Base-by-base conservation (phyloP, 2,113 vertebrate genomes). In the Rousettus leschenaultii region DNA sequence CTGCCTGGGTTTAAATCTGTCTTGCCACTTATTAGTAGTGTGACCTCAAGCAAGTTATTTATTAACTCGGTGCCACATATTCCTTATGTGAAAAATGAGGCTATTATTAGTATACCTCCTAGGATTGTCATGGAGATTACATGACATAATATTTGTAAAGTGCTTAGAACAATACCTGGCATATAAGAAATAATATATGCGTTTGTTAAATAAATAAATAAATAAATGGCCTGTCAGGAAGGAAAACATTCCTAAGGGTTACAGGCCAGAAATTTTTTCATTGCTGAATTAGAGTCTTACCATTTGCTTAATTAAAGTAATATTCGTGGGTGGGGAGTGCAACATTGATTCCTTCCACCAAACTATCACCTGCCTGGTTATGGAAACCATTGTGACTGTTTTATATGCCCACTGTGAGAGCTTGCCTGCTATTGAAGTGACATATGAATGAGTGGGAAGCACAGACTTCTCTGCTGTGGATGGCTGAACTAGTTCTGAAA, bases 71-170 rank as follows among this genome's bases (percentile, higher is more conserved):
- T 43, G 21, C 19, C 45, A 84, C 13, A 57, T 13, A 59, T 96
- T 86, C 22, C 10, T 94, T 79, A 75, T 71, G 13, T 83, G 40
- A 90, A 84, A 94, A 95, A 87, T 75, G 7, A 89, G 24, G 53
- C 7, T 80, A 40, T 90, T 84, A 92, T 89, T 78, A 74, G 66
- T 66, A 84, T 88, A 79, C 68, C 22, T 90, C 79, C 43, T 87
- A 38, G 38, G 33, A 70, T 74, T 78, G 4, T 84, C 55, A 84
- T 75, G 63, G 86, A 87, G 38, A 94, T 75, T 71, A 88, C 65
- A 94, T 91, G 24, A 92, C 65, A 85, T 94, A 75, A 71, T 80
- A 71, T 95, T 53, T 80, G 68, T 86, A 28, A 97, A 92, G 51
- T 89, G n/a, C 18, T 75, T 84, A 92, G 38, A 95, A 55, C 33